phyloP scores from a whole-genome alignment of 1,140 invertebrate species.

The Tetranychus urticae region DNA sequence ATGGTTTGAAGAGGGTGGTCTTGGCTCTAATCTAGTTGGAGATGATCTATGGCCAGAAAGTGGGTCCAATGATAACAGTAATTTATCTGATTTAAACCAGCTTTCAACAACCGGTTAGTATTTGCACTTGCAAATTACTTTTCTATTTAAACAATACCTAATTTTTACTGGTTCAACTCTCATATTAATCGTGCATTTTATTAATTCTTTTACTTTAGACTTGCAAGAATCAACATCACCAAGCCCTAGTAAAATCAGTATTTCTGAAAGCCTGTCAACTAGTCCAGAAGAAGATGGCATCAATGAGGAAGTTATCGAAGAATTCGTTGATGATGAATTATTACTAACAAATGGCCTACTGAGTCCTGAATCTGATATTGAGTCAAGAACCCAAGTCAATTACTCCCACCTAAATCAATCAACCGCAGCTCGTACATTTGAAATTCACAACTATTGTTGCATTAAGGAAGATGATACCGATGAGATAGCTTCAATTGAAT shows the following conservation, averaged over 20 bases:
- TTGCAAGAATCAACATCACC: background rate
- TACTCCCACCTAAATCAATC: background rate
- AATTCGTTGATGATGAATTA: background rate
- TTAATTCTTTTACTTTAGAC: background rate
- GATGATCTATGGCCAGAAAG: no score
- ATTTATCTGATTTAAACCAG: no score
- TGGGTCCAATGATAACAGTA: no score
- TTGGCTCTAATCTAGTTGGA: no score
- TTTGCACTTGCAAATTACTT: no score
- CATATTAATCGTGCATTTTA: no score
- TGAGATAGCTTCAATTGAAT: background rate
- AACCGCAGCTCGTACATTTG: background rate
- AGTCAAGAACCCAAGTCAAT: background rate
- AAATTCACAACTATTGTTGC: background rate
- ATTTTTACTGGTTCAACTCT: no score
- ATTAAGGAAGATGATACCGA: background rate
- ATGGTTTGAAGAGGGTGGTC: no score
- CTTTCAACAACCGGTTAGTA: no score
- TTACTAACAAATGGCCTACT: background rate
- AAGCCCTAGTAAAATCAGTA: background rate
- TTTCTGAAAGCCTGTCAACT: background rate
- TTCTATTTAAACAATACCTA: no score
- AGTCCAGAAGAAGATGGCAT: background rate
- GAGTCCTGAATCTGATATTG: background rate
- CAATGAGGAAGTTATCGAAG: background rate